A percentile compares a stretch with the other conserved stretches of the same genome.
Evolutionary conservation across 2,797 vertebrate species (phyloP).

Genomic region (Lacerta bilineata): DNA sequence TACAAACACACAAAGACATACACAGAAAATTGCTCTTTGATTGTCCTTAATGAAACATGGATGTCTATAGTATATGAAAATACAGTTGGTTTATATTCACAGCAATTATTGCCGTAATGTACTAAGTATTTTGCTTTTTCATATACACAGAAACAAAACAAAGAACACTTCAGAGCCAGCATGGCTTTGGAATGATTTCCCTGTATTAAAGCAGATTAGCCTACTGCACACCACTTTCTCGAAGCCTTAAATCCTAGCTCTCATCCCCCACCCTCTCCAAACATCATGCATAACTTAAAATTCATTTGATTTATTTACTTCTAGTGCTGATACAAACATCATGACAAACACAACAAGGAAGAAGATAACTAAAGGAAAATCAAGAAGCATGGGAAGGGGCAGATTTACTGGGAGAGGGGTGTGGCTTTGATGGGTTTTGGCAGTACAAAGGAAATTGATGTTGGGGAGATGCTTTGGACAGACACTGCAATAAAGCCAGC

Average conservation of each 20-base stretch:
- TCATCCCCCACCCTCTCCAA: constrained; percentile 32
- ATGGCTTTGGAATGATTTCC: constrained; percentile 54
- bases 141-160: constrained; percentile 41
- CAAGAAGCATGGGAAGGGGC: background rate
- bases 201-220: constrained; percentile 61
- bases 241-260: constrained; percentile 47
- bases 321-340: background rate
- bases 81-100: background rate
- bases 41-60: constrained; percentile 54
- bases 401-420: background rate
- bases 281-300: constrained; percentile 13
- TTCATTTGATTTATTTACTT: background rate
- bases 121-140: constrained; percentile 40
- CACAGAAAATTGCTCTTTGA: constrained; percentile 1
- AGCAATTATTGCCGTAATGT: constrained; percentile 32
- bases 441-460: background rate
- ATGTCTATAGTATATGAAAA: constrained; percentile 49
- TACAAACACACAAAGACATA: background rate
- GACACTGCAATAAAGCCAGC: background rate
- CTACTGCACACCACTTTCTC: constrained; percentile 31
- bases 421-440: background rate
- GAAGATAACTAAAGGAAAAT: background rate
- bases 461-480: background rate
- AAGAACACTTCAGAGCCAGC: constrained; percentile 45
- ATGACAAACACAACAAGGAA: background rate